Evolutionary conservation across 2,888 invertebrate genomes (phyloP).

Genomic region (Synergus itoensis): DNA sequence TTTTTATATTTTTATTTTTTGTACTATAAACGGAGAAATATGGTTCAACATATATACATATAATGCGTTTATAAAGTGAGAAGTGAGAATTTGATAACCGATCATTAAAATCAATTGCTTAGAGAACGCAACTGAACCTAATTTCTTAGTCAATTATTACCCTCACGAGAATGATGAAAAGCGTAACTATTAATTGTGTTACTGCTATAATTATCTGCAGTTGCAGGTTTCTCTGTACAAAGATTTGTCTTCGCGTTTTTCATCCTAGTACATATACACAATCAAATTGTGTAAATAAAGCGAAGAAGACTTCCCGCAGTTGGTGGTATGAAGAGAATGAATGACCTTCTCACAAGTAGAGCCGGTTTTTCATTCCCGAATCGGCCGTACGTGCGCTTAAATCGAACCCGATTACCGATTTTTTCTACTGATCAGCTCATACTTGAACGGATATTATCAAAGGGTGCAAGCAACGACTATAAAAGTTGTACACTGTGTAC

Average conservation of each 20-base stretch:
- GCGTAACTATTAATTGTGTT: conserved; percentile 14
- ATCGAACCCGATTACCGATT: conserved; percentile 43
- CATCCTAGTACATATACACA: background rate
- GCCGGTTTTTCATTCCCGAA: conserved; percentile 56
- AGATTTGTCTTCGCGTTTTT: conserved; percentile 1
- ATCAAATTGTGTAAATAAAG: conserved; percentile 43
- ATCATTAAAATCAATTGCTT: conserved; percentile 5
- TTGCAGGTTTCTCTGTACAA: conserved; percentile 6
- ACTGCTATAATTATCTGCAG: conserved; percentile 19
- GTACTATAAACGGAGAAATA: too few relatives aligned
- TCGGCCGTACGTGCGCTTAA: conserved; percentile 48
- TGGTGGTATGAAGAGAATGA: conserved; percentile 51
- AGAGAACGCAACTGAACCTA: background rate
- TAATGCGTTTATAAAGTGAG: background rate
- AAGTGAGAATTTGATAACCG: background rate
- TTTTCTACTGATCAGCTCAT: background rate
- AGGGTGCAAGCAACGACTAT: background rate
- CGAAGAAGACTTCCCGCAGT: conserved; percentile 51
- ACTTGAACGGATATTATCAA: conserved; percentile 40
- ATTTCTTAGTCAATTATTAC: conserved; percentile 29
- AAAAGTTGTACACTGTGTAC: background rate
- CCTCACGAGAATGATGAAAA: background rate
- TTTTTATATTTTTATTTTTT: too few relatives aligned
- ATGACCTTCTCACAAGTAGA: conserved; percentile 55
- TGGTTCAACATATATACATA: too few relatives aligned